Conservation (phyloP, 2,797 vertebrate species). For the Sardinella longiceps region DNA sequence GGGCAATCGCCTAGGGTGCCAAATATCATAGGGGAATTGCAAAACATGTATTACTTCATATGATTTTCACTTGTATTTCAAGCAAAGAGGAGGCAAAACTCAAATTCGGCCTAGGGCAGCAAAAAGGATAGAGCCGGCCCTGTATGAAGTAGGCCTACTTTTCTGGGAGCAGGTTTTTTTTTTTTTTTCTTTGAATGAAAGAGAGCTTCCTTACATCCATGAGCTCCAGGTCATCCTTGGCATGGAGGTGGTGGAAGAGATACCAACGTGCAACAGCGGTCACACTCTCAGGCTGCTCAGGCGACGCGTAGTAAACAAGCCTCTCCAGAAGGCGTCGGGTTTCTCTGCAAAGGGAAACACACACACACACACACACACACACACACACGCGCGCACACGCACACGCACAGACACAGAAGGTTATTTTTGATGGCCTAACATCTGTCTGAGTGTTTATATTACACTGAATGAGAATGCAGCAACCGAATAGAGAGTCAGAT, state of each 20-base stretch:
- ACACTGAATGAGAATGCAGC: not conserved
- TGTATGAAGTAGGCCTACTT: no score
- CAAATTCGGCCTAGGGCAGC: no score
- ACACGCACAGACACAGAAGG: no score
- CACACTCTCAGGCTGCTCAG: conserved; percentile 76
- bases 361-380: not conserved
- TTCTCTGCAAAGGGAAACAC: conserved; percentile 75
- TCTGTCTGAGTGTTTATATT: not conserved
- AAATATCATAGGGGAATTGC: no score
- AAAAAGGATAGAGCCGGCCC: no score
- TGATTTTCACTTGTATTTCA: no score
- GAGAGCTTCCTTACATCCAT: conserved; percentile 82
- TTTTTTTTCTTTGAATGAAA: not conserved
- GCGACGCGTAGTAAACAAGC: conserved; percentile 79
- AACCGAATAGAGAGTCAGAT: not conserved
- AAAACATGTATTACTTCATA: no score
- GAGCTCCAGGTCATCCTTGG: conserved; percentile 88
- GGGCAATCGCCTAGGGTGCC: no score
- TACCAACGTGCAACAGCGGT: conserved; percentile 93
- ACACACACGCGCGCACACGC: no score
- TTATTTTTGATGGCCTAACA: not conserved
- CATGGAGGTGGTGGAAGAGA: conserved; percentile 88
- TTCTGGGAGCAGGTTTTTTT: no score
- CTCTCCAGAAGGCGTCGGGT: conserved; percentile 89
- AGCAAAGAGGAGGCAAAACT: no score